Evolutionary conservation across 2,888 invertebrate species (phyloP).

Genomic region (Archips xylosteana): DNA sequence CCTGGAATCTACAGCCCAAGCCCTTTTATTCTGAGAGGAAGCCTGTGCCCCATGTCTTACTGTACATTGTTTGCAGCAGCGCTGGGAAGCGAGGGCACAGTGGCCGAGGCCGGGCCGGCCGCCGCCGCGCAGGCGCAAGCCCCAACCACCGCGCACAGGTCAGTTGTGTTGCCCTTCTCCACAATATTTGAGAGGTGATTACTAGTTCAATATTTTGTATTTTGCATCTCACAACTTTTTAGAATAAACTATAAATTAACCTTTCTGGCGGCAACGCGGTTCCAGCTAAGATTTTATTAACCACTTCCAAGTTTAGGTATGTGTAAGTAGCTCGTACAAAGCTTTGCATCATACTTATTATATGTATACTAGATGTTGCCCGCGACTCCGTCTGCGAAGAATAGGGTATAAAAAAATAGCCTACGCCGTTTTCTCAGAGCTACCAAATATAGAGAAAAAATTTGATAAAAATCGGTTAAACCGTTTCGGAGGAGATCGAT

Average conservation of each 20-base stretch:
- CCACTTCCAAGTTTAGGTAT: background rate
- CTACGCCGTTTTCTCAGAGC: no score
- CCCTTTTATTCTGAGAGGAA: no score
- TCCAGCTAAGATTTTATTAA: no score
- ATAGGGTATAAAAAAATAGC: no score
- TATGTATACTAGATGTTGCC: no score
- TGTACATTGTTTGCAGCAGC: conserved; percentile 46
- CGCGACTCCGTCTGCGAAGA: no score
- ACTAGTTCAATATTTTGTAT: conserved; percentile 13
- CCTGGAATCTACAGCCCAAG: no score
- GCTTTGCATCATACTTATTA: background rate
- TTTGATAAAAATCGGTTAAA: no score
- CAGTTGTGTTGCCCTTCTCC: conserved; percentile 40
- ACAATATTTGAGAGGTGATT: conserved; percentile 30
- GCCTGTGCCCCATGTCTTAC: background rate
- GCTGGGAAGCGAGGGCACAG: conserved; percentile 57
- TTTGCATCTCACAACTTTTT: background rate
- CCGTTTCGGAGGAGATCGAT: no score
- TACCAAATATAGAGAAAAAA: no score
- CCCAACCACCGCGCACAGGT: conserved; percentile 69
- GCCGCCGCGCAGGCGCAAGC: conserved; percentile 69
- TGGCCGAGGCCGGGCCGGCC: conserved; percentile 60
- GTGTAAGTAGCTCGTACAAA: background rate
- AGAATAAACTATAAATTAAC: background rate
- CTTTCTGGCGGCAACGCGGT: background rate